Evolutionary conservation across 1,140 invertebrate genomes (phyloP), one percentile per base, ranked within the genome.

Genomic region (Hycleus phaleratus): DNA sequence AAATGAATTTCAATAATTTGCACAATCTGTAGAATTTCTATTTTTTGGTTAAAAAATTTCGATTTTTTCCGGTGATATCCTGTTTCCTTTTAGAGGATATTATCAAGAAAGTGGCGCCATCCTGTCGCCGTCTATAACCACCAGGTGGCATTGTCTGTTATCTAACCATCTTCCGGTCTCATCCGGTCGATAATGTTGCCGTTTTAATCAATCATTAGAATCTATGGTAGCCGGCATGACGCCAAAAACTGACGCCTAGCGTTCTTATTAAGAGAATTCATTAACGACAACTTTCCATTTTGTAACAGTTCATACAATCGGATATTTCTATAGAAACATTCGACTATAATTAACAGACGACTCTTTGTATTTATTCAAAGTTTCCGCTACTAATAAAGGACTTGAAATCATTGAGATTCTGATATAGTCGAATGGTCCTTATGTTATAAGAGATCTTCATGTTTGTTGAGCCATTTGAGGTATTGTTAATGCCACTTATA

Each of bases 181-280:
- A 62, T 58, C 52, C 50, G 60, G 56, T 62, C 60, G 56, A 62
- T 62, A 62, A 32, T 25, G 43, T 49, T 61, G 52, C 56, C 56
- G 51, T 38, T 58, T 51, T 62, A 62, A 62, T 62, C 60, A 62
- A 62, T 62, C 58, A 62, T 53, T 53, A 52, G 39, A 53, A 45
- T 32, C 51, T 42, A 38, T 32, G 32, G 43, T 38, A 53, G 51
- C 26, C 51, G 51, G 51, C 51, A 46, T 53, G 51, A 53, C 51
- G 51, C 43, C 51, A 44, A 53, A 25, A 32, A 32, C 51, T 53
- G 51, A 42, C 51, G 51, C 42, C 51, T 32, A 11, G 25, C 51
- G 24, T 53, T 53, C 43, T 53, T n/a, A 32, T 7, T 5, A 32
- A 4, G 32, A 32, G 32, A 32, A 32, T 32, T 32, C 7, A 32